Percentiles rank a stretch among this genome's conserved stretches.
These are phyloP conservation scores for Clitarchus hookeri DNA, from an alignment of 2,888 invertebrate genomes.

Conservation along the genomic window DNA sequence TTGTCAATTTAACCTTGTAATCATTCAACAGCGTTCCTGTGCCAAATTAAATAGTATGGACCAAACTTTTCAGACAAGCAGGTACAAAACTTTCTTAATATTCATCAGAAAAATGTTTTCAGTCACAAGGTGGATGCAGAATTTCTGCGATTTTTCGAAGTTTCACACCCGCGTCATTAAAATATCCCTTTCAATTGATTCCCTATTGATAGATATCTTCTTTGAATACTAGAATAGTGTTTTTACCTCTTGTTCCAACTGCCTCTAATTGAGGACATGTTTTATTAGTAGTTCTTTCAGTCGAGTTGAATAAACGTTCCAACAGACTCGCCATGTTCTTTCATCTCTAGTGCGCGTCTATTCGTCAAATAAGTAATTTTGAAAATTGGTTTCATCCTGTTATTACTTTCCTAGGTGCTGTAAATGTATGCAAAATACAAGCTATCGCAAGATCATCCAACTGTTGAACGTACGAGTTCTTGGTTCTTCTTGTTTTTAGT, in stretches of 20 bases:
- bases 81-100: too few relatives aligned
- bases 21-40: too few relatives aligned
- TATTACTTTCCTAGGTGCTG: not conserved
- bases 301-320: not conserved
- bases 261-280: slow-evolving; percentile 25
- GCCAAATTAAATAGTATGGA: too few relatives aligned
- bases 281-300: slow-evolving; percentile 20
- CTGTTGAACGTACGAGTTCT: not conserved
- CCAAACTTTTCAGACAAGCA: too few relatives aligned
- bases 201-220: slow-evolving; percentile 10
- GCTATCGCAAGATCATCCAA: not conserved
- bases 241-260: slow-evolving; percentile 15
- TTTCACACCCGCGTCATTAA: slow-evolving; percentile 9
- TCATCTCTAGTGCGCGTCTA: not conserved
- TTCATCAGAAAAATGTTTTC: too few relatives aligned
- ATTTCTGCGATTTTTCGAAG: slow-evolving; percentile 17
- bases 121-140: too few relatives aligned
- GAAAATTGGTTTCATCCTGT: not conserved
- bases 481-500: not conserved
- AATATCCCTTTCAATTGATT: not conserved
- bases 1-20: too few relatives aligned
- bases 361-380: not conserved
- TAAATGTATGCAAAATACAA: not conserved
- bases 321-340: not conserved
- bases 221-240: slow-evolving; percentile 17